Evolutionary conservation across 2,888 invertebrate genomes (phyloP).

Genomic region (Hipparchia sbordonii): DNA sequence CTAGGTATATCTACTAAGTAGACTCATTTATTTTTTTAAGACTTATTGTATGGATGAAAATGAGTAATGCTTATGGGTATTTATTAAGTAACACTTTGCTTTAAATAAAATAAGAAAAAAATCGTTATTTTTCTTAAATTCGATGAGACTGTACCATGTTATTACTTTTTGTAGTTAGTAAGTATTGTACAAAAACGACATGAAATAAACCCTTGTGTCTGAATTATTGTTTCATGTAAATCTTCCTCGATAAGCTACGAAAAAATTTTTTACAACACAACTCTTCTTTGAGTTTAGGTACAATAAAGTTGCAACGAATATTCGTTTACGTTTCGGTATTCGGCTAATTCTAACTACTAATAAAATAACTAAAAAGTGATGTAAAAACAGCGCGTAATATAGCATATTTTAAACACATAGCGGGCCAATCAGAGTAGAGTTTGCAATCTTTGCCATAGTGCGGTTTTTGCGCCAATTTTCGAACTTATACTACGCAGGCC

Average conservation of each 20-base stretch:
- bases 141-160: slow-evolving; percentile 44
- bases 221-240: slow-evolving; percentile 12
- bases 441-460: too few relatives aligned
- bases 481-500: too few relatives aligned
- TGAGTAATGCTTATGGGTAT: slow-evolving; percentile 39
- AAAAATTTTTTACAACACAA: too few relatives aligned
- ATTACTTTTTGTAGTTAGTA: slow-evolving; percentile 42
- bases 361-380: too few relatives aligned
- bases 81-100: slow-evolving; percentile 33
- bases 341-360: too few relatives aligned
- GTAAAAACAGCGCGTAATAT: too few relatives aligned
- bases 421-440: too few relatives aligned
- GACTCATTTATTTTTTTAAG: slow-evolving; percentile 21
- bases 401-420: too few relatives aligned
- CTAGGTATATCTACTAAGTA: slow-evolving; percentile 16
- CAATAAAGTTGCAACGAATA: too few relatives aligned
- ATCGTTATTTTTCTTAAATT: slow-evolving; percentile 39
- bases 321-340: too few relatives aligned
- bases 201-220: slow-evolving; percentile 53
- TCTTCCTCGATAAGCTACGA: not conserved
- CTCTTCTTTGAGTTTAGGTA: too few relatives aligned
- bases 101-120: slow-evolving; percentile 24
- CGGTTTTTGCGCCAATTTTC: too few relatives aligned
- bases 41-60: slow-evolving; percentile 8
- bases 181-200: slow-evolving; percentile 72